phyloP scores from a whole-genome alignment of 2,113 vertebrate genomes.

The Condylura cristata region DNA sequence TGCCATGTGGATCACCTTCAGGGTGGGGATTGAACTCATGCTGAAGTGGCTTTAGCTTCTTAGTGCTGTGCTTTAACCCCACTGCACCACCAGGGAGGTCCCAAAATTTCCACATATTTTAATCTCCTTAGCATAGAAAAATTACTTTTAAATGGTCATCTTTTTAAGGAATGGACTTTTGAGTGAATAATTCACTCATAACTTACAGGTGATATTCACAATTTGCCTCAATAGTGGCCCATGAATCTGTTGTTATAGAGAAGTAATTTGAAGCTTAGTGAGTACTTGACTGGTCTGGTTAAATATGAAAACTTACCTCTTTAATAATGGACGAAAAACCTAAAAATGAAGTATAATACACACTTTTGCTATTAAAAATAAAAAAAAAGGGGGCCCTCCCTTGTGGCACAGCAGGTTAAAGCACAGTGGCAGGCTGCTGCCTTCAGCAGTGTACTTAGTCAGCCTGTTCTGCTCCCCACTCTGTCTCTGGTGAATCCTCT shows the following conservation, averaged over 20 bases:
- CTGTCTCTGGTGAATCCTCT: no score
- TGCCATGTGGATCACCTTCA: no score
- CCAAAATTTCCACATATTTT: conserved; percentile 16
- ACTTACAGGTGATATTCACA: background rate
- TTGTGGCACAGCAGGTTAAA: no score
- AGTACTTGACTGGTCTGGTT: conserved; percentile 31
- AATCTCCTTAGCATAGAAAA: background rate
- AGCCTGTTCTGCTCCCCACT: no score
- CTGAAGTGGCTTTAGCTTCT: no score
- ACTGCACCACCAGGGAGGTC: no score
- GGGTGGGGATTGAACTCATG: no score
- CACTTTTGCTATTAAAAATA: background rate
- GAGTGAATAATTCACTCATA: background rate
- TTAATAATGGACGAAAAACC: background rate
- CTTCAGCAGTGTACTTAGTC: no score
- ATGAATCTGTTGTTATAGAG: background rate
- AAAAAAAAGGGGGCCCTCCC: no score
- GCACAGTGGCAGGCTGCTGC: no score
- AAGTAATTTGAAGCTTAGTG: conserved; percentile 17
- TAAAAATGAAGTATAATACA: background rate
- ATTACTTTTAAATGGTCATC: background rate
- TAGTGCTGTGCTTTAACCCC: no score
- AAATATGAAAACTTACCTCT: conserved; percentile 12
- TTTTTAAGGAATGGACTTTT: background rate
- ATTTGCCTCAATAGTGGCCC: background rate